Percentiles rank a stretch among this genome's conserved stretches.
Conservation (phyloP, 2,113 vertebrate genomes). For the Montifringilla adamsi region DNA sequence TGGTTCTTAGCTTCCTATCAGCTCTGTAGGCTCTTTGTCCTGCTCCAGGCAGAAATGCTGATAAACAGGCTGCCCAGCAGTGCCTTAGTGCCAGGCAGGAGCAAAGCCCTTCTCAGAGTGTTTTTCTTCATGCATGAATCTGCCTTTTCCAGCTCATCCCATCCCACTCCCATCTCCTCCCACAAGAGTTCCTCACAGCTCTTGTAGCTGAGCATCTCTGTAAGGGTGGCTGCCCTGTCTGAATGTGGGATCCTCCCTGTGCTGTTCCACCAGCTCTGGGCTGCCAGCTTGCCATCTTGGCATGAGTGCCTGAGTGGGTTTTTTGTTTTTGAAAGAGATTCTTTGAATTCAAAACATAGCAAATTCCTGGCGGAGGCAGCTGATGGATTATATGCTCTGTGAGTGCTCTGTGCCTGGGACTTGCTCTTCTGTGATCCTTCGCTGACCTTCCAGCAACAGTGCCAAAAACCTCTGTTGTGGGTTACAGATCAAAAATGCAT, state of each 20-base stretch:
- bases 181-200: background rate
- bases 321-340: constrained; percentile 28
- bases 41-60: background rate
- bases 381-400: background rate
- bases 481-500: constrained; percentile 9
- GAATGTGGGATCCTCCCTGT: background rate
- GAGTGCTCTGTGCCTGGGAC: background rate
- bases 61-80: background rate
- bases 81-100: background rate
- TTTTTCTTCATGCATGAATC: background rate
- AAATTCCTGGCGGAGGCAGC: background rate
- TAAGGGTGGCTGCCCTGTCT: background rate
- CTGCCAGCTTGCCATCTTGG: background rate
- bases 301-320: background rate
- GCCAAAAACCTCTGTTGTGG: background rate
- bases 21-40: background rate
- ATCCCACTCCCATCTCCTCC: background rate
- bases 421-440: background rate
- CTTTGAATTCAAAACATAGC: constrained; percentile 15
- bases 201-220: rapidly evolving
- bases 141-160: background rate
- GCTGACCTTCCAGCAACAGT: background rate
- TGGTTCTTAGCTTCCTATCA: background rate
- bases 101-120: background rate
- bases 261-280: background rate